phyloP scores from a whole-genome alignment of 2,113 vertebrate genomes.

The human (Homo sapiens) region DNA sequence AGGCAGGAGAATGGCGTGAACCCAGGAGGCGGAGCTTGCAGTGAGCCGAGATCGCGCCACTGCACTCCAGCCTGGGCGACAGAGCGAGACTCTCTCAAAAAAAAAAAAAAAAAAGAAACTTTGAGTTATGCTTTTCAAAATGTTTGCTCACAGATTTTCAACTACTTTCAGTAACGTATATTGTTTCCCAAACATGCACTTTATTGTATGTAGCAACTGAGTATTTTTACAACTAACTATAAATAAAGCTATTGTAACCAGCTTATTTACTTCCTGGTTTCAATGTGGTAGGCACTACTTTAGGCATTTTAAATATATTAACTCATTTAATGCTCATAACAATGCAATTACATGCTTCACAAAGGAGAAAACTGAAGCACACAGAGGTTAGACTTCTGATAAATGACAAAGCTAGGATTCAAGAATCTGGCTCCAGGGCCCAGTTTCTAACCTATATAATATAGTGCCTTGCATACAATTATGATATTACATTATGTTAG shows the following conservation, averaged over 20 bases:
- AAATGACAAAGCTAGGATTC: background rate
- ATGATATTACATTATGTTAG: too few relatives aligned
- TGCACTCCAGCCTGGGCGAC: too few relatives aligned
- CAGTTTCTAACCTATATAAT: background rate
- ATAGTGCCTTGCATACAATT: background rate
- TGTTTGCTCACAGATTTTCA: background rate
- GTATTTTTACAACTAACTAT: background rate
- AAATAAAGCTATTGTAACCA: background rate
- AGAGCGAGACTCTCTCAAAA: too few relatives aligned
- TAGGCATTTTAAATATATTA: background rate
- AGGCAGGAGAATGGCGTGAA: too few relatives aligned
- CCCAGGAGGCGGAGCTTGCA: too few relatives aligned
- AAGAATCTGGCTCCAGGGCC: background rate
- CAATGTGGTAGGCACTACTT: background rate
- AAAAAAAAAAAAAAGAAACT: background rate
- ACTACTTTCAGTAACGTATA: background rate
- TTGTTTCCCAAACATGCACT: background rate
- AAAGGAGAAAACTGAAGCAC: background rate
- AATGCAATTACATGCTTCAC: background rate
- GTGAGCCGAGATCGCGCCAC: too few relatives aligned
- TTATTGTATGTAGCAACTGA: background rate
- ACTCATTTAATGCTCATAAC: background rate
- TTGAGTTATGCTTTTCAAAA: background rate
- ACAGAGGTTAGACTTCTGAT: background rate
- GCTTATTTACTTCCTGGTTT: background rate